Evolutionary conservation across 23 tunicate species (phyloP).

Genomic region (Aplidium turbinatum): DNA sequence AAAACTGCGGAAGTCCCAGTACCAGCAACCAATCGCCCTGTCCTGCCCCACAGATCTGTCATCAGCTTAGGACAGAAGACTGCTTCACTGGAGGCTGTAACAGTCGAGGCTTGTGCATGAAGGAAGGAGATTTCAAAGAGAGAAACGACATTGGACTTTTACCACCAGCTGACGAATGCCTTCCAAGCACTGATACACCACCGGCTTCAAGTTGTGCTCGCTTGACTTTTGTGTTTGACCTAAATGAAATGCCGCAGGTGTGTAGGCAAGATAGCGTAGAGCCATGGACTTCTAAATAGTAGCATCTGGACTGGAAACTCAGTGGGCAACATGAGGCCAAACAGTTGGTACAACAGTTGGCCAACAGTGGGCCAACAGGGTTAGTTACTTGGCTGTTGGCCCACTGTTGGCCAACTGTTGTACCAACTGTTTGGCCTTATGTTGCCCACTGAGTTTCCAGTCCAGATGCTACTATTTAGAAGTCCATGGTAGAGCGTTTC

Average conservation of each 20-base stretch:
- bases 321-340: too few relatives aligned
- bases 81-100: constrained; percentile 66
- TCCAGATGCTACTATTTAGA: too few relatives aligned
- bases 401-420: too few relatives aligned
- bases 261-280: too few relatives aligned
- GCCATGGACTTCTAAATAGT: too few relatives aligned
- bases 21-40: constrained; percentile 23
- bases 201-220: constrained; percentile 43
- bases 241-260: constrained; percentile 7
- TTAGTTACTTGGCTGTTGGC: too few relatives aligned
- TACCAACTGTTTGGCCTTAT: too few relatives aligned
- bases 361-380: too few relatives aligned
- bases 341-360: too few relatives aligned
- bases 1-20: constrained; percentile 39
- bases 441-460: too few relatives aligned
- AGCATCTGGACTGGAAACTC: too few relatives aligned
- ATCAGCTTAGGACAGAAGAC: constrained; percentile 11
- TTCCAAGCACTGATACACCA: constrained; percentile 25
- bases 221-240: constrained; percentile 28
- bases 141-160: constrained; percentile 17
- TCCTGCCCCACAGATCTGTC: constrained; percentile 36
- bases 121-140: neutral
- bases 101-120: constrained; percentile 57
- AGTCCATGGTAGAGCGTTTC: too few relatives aligned
- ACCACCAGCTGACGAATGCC: constrained; percentile 30